Percentiles rank a stretch among this genome's conserved stretches.
These are phyloP conservation scores for Polypedilum pembai DNA, from an alignment of 1,140 invertebrate genomes.

Conservation along the genomic window DNA sequence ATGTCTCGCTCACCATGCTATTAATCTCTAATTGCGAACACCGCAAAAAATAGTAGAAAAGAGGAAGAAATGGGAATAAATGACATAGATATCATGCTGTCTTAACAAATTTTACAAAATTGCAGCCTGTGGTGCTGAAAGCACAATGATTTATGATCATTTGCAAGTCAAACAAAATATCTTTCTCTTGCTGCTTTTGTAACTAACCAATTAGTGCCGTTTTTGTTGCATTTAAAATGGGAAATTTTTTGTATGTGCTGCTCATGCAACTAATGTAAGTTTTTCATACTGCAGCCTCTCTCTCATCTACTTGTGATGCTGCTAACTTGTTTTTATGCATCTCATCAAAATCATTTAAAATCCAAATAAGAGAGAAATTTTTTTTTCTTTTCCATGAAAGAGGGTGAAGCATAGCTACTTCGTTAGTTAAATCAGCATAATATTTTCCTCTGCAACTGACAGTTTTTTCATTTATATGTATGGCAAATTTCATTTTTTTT, in stretches of 20 bases:
- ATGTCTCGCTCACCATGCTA: too few relatives aligned
- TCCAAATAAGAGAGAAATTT: not conserved
- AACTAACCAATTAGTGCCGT: conserved; percentile 17
- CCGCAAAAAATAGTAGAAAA: too few relatives aligned
- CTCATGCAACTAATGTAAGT: not conserved
- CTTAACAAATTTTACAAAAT: too few relatives aligned
- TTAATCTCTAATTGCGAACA: too few relatives aligned
- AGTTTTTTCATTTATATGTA: not conserved
- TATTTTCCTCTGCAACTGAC: not conserved
- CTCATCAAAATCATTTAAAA: conserved; percentile 12
- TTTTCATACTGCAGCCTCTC: not conserved
- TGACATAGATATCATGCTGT: too few relatives aligned
- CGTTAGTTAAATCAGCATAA: not conserved
- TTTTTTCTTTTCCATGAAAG: not conserved
- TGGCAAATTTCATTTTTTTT: not conserved
- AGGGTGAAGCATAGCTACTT: too few relatives aligned
- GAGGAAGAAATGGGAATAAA: too few relatives aligned
- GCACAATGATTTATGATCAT: conserved; percentile 18
- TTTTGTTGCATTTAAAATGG: not conserved
- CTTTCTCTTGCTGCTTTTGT: not conserved
- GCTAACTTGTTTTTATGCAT: not conserved
- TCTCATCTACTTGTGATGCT: not conserved
- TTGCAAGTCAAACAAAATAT: not conserved
- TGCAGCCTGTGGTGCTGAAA: conserved; percentile 6
- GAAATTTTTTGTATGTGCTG: not conserved